Conservation (phyloP, 2,888 invertebrate species). For the Tupiocoris notatus region DNA sequence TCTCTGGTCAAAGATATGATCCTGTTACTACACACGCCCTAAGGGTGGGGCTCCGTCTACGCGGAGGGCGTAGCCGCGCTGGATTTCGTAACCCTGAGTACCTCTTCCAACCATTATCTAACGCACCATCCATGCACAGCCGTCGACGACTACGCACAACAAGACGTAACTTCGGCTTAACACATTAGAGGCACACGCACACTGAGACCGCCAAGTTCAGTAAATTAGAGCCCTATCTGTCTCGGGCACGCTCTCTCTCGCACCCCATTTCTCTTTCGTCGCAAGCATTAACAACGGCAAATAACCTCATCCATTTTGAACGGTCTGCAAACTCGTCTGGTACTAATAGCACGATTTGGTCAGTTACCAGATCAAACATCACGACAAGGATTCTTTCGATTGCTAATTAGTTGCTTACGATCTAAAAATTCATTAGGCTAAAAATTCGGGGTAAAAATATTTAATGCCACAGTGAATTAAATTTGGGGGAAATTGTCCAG, state of each 20-base stretch:
- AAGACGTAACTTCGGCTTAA: too few species aligned
- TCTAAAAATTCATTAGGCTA: too few species aligned
- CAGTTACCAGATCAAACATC: too few species aligned
- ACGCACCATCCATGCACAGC: background rate
- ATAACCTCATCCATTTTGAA: background rate
- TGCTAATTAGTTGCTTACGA: too few species aligned
- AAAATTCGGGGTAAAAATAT: too few species aligned
- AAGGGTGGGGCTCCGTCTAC: constrained; percentile 1
- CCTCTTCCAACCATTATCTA: background rate
- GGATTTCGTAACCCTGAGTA: background rate
- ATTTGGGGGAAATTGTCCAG: too few species aligned
- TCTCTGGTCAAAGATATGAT: constrained; percentile 12
- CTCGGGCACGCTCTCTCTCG: background rate
- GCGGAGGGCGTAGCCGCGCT: constrained; percentile 11
- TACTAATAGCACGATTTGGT: too few species aligned
- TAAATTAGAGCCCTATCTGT: too few species aligned
- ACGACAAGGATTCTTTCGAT: too few species aligned
- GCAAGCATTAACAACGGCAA: background rate
- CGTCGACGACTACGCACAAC: background rate
- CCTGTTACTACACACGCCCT: constrained; percentile 20
- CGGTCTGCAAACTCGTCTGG: background rate
- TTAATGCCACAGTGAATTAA: too few species aligned
- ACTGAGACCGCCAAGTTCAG: too few species aligned
- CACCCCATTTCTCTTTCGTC: background rate
- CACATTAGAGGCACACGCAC: background rate